Conservation (phyloP, 2,888 invertebrate species). For the Vannuccia rotundouncinata region DNA sequence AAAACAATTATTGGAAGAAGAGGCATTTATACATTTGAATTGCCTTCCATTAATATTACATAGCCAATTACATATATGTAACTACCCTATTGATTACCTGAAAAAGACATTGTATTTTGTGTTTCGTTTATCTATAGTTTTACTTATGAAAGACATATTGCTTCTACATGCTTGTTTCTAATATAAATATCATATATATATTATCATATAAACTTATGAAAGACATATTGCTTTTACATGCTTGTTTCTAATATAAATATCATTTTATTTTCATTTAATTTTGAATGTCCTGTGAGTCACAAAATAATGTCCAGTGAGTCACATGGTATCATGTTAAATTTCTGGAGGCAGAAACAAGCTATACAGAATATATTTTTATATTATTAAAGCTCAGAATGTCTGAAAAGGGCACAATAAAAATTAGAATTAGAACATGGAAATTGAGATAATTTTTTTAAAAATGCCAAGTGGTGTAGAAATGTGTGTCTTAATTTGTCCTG, state of each 20-base stretch:
- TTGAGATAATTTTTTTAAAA: constrained; percentile 20
- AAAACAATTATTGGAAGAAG: constrained; percentile 14
- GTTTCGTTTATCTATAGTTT: constrained; percentile 22
- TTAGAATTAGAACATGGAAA: constrained; percentile 24
- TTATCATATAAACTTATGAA: too few species aligned
- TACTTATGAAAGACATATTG: constrained; percentile 23
- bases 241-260: constrained; percentile 17
- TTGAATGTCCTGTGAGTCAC: constrained; percentile 26
- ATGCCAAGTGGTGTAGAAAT: constrained; percentile 26
- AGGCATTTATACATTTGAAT: constrained; percentile 23
- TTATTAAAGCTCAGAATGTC: constrained; percentile 26
- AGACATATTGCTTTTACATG: constrained; percentile 21
- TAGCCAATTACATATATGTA: constrained; percentile 26
- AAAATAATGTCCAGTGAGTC: constrained; percentile 23
- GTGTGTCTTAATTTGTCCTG: constrained; percentile 26
- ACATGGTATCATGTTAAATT: constrained; percentile 26
- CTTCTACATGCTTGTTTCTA: constrained; percentile 26
- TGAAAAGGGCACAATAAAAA: constrained; percentile 20
- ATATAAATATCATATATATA: constrained; percentile 22
- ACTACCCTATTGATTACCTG: constrained; percentile 26
- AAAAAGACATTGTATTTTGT: constrained; percentile 26
- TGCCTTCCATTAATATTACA: constrained; percentile 26
- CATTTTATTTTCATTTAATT: constrained; percentile 1
- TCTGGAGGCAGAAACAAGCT: constrained; percentile 23
- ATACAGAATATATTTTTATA: constrained; percentile 21